Evolutionary conservation across 2,888 invertebrate species (phyloP), one percentile per base, ranked within the genome.

Genomic region (Polydrusus pterygomalis): DNA sequence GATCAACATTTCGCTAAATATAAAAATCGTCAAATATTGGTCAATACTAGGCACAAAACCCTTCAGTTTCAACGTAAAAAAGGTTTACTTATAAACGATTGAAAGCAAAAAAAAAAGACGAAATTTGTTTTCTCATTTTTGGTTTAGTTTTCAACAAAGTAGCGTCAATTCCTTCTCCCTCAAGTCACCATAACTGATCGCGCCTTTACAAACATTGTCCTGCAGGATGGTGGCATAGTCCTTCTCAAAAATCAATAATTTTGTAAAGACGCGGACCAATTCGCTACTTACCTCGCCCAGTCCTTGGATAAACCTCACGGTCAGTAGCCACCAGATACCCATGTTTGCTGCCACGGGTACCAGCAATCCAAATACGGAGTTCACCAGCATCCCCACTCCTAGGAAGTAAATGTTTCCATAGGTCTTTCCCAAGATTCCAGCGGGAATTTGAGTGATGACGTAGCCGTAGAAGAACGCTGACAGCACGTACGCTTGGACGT

Each of bases 401-500:
- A 96, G 91, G 87, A 98, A 94, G 82, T 93, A 91, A 79, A 96
- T 93, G 60, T 97, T 96, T 20, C 98, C 98, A 85, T 94, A 95
- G 80, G 91, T 92, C 87, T 97, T 97, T 10, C 97, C 94, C 82
- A 98, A 88, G 81, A 96, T 94, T 64, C 97, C 97, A 84, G 96
- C 97, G 2, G 97, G 96, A 83, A 97, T 95, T 82, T 90, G 93
- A 1, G 97, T 96, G 82, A 97, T 89, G 62, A 97, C 96, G 87
- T 97, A 97, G 64, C 97, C 97, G 84, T 96, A 97, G 91, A 97
- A 97, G 88, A 97, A 97, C 1, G 96, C 95, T 68, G 96, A 95
- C 51, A 97, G 88, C 62, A 97, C 93, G 84, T 94, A 94, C n/a
- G 95, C 94, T 85, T 96, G 96, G 49, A 92, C 85, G 77, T 92